Percentiles rank a stretch among this genome's conserved stretches.
Evolutionary conservation across 2,113 vertebrate genomes (phyloP).

Genomic region (Pluvianellus socialis): DNA sequence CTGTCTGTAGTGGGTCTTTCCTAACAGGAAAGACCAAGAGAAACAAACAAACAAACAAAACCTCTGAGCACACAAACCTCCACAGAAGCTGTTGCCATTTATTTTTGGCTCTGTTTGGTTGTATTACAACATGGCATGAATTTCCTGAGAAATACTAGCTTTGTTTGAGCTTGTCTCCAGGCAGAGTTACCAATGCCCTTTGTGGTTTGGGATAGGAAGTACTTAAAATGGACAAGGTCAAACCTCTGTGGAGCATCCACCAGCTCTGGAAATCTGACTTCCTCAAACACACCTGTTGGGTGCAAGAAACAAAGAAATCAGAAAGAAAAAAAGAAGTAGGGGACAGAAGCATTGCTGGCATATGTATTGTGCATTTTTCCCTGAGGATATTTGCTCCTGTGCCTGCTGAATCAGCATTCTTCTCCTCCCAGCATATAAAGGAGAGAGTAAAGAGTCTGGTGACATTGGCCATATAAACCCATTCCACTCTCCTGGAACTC

Average conservation of each 20-base stretch:
- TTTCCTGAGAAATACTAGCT: not conserved
- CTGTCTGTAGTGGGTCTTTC: not conserved
- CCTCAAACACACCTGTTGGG: not conserved
- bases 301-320: not conserved
- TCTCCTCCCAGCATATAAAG: not conserved
- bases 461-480: not conserved
- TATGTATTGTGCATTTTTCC: not conserved
- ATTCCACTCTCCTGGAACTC: not conserved
- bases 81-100: not conserved
- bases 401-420: slow-evolving; percentile 3
- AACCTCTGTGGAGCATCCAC: not conserved
- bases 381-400: not conserved
- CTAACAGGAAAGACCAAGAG: not conserved
- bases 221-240: not conserved
- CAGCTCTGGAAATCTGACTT: not conserved
- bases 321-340: not conserved
- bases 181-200: not conserved
- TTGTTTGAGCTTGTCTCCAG: not conserved
- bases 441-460: not conserved
- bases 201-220: not conserved
- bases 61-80: not conserved
- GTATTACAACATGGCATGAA: not conserved
- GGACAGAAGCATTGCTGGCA: not conserved
- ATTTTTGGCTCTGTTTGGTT: not conserved
- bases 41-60: not conserved